phyloP scores from a whole-genome alignment of 2,888 invertebrate genomes.

The Coelinius sp. region DNA sequence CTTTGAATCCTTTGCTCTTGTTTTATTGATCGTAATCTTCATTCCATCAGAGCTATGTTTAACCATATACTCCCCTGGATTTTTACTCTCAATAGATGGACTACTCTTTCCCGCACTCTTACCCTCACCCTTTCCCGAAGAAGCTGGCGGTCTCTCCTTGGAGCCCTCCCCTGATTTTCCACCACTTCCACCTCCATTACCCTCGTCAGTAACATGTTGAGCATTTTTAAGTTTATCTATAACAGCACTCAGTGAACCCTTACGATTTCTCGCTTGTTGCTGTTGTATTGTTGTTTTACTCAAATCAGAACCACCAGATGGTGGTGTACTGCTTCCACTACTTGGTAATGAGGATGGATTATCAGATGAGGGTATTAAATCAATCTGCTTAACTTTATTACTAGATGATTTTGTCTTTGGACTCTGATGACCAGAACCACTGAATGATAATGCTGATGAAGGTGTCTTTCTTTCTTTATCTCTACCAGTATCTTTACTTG shows the following conservation, averaged over 20 bases:
- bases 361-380: conserved; percentile 72
- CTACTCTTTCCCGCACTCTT: conserved; percentile 59
- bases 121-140: conserved; percentile 61
- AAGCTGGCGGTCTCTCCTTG: conserved; percentile 61
- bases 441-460: conserved; percentile 55
- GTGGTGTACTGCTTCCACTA: conserved; percentile 70
- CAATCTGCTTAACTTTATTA: conserved; percentile 79
- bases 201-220: conserved; percentile 77
- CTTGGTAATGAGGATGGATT: conserved; percentile 54
- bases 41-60: conserved; percentile 91
- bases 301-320: conserved; percentile 75
- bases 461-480: conserved; percentile 71
- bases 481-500: conserved; percentile 55
- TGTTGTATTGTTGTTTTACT: conserved; percentile 75
- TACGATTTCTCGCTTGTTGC: conserved; percentile 77
- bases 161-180: conserved; percentile 71
- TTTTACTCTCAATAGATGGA: conserved; percentile 74
- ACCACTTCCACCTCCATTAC: conserved; percentile 73
- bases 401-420: conserved; percentile 78
- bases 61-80: conserved; percentile 87
- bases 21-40: conserved; percentile 93
- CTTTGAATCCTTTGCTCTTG: conserved; percentile 81
- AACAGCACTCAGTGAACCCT: conserved; percentile 85
- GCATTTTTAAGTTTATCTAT: conserved; percentile 89
- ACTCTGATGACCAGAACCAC: conserved; percentile 72